Evolutionary conservation across 1,140 invertebrate genomes (phyloP).

Genomic region (Halyomorpha halys): DNA sequence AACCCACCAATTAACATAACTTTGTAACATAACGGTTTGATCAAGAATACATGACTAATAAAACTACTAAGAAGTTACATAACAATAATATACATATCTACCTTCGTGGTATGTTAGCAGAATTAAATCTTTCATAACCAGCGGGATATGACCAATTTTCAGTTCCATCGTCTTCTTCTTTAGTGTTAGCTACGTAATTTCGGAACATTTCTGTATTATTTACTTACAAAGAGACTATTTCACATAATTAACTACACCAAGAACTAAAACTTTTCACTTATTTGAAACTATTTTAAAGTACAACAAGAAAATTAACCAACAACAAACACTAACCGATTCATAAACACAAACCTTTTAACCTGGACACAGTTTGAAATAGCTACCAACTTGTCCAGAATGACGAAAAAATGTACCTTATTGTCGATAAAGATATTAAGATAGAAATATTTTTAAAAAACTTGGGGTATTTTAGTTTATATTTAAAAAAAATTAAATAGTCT

Average conservation of each 20-base stretch:
- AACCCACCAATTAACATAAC: not conserved
- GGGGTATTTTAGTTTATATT: too few relatives aligned
- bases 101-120: conserved; percentile 4
- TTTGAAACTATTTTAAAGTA: not conserved
- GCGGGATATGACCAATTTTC: conserved; percentile 14
- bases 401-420: too few relatives aligned
- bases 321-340: not conserved
- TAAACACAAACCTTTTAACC: not conserved
- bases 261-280: not conserved
- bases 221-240: not conserved
- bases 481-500: too few relatives aligned
- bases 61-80: not conserved
- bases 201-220: not conserved
- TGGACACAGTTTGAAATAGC: not conserved
- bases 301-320: not conserved
- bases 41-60: not conserved
- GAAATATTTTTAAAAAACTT: too few relatives aligned
- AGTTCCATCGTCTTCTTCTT: not conserved
- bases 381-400: not conserved
- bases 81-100: not conserved
- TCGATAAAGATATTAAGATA: too few relatives aligned
- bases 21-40: not conserved
- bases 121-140: conserved; percentile 4
- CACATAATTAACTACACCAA: not conserved
- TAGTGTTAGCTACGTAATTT: not conserved